Percentiles rank a stretch among this genome's conserved stretches.
phyloP scores from a whole-genome alignment of 2,797 vertebrate species.

The Xiphophorus birchmanni region DNA sequence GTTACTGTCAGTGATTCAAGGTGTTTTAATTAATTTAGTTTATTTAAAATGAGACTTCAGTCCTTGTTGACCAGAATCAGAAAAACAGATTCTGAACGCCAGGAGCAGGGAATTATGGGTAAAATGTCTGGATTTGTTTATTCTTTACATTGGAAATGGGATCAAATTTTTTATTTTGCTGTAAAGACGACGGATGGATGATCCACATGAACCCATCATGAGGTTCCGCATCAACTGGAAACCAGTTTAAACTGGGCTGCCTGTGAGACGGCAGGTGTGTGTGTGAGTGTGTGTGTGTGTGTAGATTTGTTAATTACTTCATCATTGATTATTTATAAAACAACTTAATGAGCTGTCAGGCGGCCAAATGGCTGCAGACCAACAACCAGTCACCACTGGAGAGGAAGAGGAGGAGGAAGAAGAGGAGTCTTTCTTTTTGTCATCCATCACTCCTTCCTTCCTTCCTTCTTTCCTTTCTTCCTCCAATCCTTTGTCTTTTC shows the following conservation, averaged over 20 bases:
- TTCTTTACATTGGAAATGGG: too few relatives aligned
- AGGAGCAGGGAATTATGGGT: background rate
- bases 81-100: too few relatives aligned
- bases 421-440: background rate
- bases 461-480: background rate
- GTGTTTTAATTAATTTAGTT: too few relatives aligned
- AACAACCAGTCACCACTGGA: constrained; percentile 12
- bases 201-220: background rate
- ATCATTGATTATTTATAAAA: constrained; percentile 68
- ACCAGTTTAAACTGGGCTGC: background rate
- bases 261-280: background rate
- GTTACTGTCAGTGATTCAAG: background rate
- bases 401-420: background rate
- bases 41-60: background rate
- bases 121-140: background rate
- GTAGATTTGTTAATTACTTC: constrained; percentile 62
- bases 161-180: background rate
- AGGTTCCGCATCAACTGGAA: background rate
- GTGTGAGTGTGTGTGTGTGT: background rate
- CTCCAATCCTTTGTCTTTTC: too few relatives aligned
- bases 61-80: background rate
- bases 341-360: constrained; percentile 62
- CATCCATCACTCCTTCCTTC: background rate
- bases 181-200: background rate
- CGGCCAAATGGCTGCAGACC: constrained; percentile 56